Evolutionary conservation across 2,888 invertebrate species (phyloP), one percentile per base, ranked within the genome.

Genomic region (Sinodicranocentrus sp.): DNA sequence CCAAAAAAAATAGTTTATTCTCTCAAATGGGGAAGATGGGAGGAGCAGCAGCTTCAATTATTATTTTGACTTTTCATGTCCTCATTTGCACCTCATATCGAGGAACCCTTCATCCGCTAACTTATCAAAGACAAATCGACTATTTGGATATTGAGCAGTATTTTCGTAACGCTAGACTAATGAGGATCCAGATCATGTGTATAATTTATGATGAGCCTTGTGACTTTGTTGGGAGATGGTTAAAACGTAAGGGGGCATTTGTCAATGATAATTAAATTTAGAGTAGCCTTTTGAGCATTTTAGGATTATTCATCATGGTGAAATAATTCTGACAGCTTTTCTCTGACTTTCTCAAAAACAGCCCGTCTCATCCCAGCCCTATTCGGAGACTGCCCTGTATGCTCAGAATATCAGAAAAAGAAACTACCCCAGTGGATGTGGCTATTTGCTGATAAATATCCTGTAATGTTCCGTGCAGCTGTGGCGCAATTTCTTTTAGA

Each of bases 401-500:
- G 85, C 33, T 73, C 79, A n/a, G 75, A 79, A 15, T 79, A 77
- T 54, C 85, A 85, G 48, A 71, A 84, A 68, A 61, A 77, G 52
- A 84, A 80, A 54, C 43, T 85, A 23, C 85, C 85, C n/a, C 33
- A 80, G 48, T 85, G 85, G 85, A 61, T 85, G 13, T 76, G 25
- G 57, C 80, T 73, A 21, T 84, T 85, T 68, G 76, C 77, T 43
- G 80, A 84, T 59, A 70, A 70, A 80, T 85, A 84, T 68, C 85
- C 85, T 17, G 17, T 68, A 15, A 75, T 75, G 71, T 85, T 85
- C 43, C 75, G 85, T 3, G 85, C 85, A 15, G 83, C 75, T 39
- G 80, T 85, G 59, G 83, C 85, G 2, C 85, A 85, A 43, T 84
- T 80, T 76, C 83, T 85, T 2, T 17, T 85, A 79, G 85, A 85